Conservation (phyloP, 2,113 vertebrate species). For the Apeltes quadracus region DNA sequence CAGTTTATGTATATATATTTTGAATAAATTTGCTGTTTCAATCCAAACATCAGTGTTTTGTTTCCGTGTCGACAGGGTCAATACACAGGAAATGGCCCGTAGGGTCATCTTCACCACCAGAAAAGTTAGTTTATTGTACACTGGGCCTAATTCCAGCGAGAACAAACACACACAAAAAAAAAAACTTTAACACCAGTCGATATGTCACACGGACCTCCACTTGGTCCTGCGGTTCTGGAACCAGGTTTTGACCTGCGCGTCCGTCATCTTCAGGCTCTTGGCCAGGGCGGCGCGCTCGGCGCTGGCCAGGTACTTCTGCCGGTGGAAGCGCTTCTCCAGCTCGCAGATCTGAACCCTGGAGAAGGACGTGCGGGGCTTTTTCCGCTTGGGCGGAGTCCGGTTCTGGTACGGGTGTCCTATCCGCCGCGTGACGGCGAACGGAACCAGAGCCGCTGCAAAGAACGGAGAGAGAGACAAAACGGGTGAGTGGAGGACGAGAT, state of each 20-base stretch:
- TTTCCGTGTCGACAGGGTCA: constrained; percentile 27
- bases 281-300: constrained; percentile 93
- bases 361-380: constrained; percentile 97
- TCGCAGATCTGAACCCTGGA: constrained; percentile 97
- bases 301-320: constrained; percentile 97
- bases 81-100: constrained; percentile 29
- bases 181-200: no score
- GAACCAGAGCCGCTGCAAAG: constrained; percentile 90
- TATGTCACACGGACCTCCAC: constrained; percentile 84
- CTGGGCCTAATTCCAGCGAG: no score
- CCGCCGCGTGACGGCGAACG: constrained; percentile 95
- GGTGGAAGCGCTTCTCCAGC: constrained; percentile 96
- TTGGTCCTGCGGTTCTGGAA: constrained; percentile 85
- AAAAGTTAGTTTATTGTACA: constrained; percentile 5
- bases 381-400: constrained; percentile 92
- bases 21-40: background rate
- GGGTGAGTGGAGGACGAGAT: constrained; percentile 35
- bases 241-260: constrained; percentile 92
- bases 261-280: constrained; percentile 97
- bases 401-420: constrained; percentile 94
- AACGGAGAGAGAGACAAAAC: constrained; percentile 65
- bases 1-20: no score
- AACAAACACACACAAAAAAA: no score
- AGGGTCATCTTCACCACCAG: background rate
- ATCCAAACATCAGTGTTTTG: background rate